Evolutionary conservation across 2,113 vertebrate species (phyloP).

Genomic region (Aegithalos caudatus): DNA sequence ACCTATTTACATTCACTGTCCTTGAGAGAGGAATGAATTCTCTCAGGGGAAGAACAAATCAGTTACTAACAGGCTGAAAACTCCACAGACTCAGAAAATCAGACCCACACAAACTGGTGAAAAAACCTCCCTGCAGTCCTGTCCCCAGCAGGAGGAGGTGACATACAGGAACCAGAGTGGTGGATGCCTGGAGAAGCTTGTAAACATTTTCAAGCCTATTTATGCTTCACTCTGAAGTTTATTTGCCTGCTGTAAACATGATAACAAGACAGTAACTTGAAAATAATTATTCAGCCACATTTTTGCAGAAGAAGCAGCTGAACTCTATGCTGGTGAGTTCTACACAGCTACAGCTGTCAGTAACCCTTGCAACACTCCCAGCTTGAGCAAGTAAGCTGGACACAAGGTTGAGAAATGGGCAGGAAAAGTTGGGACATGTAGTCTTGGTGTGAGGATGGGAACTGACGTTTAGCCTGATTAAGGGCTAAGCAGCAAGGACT

Average conservation of each 20-base stretch:
- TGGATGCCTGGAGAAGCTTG: neutral
- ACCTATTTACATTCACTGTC: no score
- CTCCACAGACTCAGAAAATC: no score
- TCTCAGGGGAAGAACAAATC: no score
- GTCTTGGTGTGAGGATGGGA: neutral
- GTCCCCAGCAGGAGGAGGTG: neutral
- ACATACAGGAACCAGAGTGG: fast-evolving
- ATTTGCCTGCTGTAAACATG: neutral
- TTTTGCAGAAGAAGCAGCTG: neutral
- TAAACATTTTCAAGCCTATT: neutral
- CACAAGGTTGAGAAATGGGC: neutral
- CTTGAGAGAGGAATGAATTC: no score
- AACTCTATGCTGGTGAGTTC: neutral
- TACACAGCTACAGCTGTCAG: neutral
- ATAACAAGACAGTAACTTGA: neutral
- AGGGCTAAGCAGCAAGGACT: neutral
- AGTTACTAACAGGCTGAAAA: no score
- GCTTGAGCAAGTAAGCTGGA: neutral
- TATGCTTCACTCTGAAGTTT: neutral
- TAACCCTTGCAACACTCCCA: neutral
- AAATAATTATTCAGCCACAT: neutral
- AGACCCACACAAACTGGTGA: no score
- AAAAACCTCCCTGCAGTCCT: neutral
- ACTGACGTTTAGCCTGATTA: neutral
- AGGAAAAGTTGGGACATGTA: neutral